These are phyloP conservation scores for Orchesella flavescens DNA, from an alignment of 2,888 invertebrate species.

Conservation along the genomic window DNA sequence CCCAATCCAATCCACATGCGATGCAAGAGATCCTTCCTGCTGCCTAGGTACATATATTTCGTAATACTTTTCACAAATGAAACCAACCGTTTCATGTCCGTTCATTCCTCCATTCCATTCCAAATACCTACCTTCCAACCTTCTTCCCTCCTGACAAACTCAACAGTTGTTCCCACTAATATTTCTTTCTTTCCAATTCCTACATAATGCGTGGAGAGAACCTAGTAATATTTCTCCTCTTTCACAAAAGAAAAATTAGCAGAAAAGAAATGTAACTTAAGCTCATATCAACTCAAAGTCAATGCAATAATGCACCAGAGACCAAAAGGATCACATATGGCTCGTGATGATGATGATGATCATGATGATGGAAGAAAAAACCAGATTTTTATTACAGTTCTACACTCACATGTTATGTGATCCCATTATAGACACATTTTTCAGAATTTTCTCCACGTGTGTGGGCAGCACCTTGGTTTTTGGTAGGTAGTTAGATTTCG, in stretches of 20 bases:
- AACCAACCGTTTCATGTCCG: conserved; percentile 50
- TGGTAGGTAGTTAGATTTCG: too few species aligned
- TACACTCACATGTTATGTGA: neutral
- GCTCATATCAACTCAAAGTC: neutral
- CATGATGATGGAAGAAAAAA: conserved; percentile 10
- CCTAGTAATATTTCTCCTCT: neutral
- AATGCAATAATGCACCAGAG: neutral
- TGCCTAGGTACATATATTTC: conserved; percentile 3
- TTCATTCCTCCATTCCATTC: too few species aligned
- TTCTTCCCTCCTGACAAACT: conserved; percentile 44
- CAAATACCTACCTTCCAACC: neutral
- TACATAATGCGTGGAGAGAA: neutral
- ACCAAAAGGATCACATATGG: too few species aligned
- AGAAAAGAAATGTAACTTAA: conserved; percentile 5
- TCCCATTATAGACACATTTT: neutral
- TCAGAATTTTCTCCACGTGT: conserved; percentile 8
- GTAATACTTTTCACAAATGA: conserved; percentile 35
- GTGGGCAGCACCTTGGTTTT: conserved; percentile 14
- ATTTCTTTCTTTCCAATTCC: conserved; percentile 18
- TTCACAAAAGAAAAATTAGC: conserved; percentile 19
- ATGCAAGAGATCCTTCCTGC: neutral
- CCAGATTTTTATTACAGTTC: neutral
- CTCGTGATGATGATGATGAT: neutral
- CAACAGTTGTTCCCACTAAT: conserved; percentile 48
- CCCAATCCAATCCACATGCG: neutral